phyloP scores from a whole-genome alignment of 2,113 vertebrate species.

The Pungitius pungitius region DNA sequence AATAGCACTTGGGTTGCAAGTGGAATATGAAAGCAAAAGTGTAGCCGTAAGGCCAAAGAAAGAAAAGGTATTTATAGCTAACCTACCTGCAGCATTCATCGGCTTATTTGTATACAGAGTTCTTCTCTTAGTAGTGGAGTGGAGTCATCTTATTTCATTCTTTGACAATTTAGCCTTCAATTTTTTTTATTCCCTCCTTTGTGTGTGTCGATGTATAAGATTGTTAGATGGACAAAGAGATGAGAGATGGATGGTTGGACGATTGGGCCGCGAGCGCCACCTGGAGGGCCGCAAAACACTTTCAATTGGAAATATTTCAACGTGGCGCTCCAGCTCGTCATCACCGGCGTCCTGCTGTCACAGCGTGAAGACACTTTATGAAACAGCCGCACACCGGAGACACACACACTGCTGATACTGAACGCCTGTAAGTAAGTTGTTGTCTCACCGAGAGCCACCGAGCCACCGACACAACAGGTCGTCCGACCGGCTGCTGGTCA shows the following conservation, averaged over 20 bases:
- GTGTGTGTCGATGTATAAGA: background rate
- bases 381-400: no score
- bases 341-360: no score
- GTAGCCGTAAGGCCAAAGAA: slow-evolving; percentile 26
- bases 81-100: slow-evolving; percentile 10
- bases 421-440: no score
- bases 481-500: no score
- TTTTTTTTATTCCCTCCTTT: background rate
- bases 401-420: no score
- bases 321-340: no score
- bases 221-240: background rate
- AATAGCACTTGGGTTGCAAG: slow-evolving; percentile 11
- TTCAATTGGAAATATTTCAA: no score
- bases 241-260: background rate
- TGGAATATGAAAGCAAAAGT: slow-evolving; percentile 32
- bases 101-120: background rate
- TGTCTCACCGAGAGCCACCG: no score
- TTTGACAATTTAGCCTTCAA: background rate
- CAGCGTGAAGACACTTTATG: no score
- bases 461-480: no score
- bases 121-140: slow-evolving; percentile 2
- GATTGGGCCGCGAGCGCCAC: no score
- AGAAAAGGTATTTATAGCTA: slow-evolving; percentile 10
- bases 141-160: background rate
- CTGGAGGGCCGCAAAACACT: no score